Evolutionary conservation across 2,888 invertebrate genomes (phyloP).

Genomic region (Ophion slaviceki): DNA sequence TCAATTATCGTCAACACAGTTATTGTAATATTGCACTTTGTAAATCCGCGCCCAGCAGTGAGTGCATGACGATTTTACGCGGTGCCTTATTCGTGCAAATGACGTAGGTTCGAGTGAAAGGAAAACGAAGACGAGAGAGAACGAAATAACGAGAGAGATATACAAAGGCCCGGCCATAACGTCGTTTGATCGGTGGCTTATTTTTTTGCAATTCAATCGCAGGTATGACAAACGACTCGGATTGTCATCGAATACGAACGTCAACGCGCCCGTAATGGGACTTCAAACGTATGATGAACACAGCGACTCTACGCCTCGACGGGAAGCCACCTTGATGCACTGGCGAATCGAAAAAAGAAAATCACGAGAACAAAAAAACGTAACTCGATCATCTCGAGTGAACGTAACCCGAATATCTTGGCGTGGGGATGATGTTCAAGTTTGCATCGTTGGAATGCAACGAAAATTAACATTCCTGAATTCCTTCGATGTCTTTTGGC

Average conservation of each 20-base stretch:
- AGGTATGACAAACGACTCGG: constrained; percentile 43
- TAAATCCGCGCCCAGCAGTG: constrained; percentile 23
- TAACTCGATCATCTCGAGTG: constrained; percentile 48
- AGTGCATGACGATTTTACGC: constrained; percentile 13
- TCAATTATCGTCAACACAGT: constrained; percentile 17
- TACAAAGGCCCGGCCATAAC: constrained; percentile 1
- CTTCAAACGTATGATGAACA: constrained; percentile 27
- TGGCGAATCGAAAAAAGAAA: not conserved
- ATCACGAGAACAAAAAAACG: not conserved
- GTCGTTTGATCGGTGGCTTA: constrained; percentile 30
- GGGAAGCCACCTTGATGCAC: constrained; percentile 11
- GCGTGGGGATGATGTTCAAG: too few relatives aligned
- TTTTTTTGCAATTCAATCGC: constrained; percentile 61
- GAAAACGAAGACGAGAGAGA: constrained; percentile 28
- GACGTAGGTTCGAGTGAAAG: constrained; percentile 37
- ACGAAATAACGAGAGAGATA: not conserved
- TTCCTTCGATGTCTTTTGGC: too few relatives aligned
- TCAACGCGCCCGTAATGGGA: constrained; percentile 58
- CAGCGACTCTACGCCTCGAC: constrained; percentile 17
- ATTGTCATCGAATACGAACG: constrained; percentile 57
- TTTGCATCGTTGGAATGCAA: too few relatives aligned
- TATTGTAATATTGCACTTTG: constrained; percentile 24
- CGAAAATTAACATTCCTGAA: too few relatives aligned
- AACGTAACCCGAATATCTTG: constrained; percentile 30
- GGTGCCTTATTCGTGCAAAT: constrained; percentile 39